phyloP scores from a whole-genome alignment of 2,797 vertebrate species.

The Gambelia wislizenii region DNA sequence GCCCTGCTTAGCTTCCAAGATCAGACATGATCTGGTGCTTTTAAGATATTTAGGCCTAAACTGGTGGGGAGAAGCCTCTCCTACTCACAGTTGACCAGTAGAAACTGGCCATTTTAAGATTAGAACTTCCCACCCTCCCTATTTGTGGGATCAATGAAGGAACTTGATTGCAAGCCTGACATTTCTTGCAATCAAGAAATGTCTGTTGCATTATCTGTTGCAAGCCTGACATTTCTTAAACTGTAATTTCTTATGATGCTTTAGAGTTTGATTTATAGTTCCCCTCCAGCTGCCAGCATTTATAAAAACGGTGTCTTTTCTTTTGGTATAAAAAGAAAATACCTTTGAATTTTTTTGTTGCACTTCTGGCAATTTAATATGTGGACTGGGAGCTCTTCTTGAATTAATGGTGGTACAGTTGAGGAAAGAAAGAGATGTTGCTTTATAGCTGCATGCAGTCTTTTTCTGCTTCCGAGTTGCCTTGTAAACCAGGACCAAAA shows the following conservation, averaged over 20 bases:
- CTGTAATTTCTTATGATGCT: conserved; percentile 4
- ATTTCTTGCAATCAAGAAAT: no score
- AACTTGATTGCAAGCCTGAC: neutral
- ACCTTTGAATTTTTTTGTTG: conserved; percentile 15
- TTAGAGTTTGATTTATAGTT: conserved; percentile 14
- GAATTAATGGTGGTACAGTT: neutral
- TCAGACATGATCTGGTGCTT: no score
- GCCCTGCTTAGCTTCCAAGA: no score
- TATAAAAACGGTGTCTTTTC: neutral
- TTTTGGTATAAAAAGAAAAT: conserved; percentile 7
- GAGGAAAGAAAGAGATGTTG: neutral
- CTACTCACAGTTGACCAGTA: neutral
- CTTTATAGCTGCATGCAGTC: neutral
- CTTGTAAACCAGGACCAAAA: neutral
- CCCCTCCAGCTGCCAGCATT: conserved; percentile 1
- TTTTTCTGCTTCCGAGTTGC: neutral
- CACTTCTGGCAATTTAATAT: neutral
- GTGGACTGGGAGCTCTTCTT: conserved; percentile 11
- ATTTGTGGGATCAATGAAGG: neutral
- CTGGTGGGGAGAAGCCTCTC: neutral
- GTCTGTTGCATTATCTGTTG: no score
- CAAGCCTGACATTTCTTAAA: neutral
- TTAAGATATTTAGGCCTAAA: neutral
- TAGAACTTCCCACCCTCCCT: neutral
- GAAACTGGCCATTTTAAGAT: neutral